Conservation (phyloP, 2,113 vertebrate genomes). For the Thalassarche chlororhynchos region DNA sequence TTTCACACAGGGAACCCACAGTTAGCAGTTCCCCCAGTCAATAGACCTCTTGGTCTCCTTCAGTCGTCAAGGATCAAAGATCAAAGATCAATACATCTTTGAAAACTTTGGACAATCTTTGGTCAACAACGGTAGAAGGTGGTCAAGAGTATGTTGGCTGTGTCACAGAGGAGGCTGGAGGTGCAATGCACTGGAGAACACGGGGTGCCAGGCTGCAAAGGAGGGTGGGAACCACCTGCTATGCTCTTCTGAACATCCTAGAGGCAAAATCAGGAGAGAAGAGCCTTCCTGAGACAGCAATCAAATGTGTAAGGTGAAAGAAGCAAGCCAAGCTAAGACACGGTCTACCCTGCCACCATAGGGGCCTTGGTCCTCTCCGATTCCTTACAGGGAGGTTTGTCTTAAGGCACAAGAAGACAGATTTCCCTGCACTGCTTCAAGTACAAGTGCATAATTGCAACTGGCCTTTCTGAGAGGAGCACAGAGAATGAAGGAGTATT, state of each 20-base stretch:
- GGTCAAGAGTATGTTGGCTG: background rate
- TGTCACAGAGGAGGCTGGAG: background rate
- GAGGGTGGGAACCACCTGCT: background rate
- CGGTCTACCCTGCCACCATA: background rate
- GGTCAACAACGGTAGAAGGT: background rate
- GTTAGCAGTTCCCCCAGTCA: background rate
- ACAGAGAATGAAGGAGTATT: background rate
- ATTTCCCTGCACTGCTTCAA: background rate
- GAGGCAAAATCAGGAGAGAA: background rate
- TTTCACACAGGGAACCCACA: background rate
- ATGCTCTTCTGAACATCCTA: background rate
- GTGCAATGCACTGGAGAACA: background rate
- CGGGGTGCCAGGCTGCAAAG: accelerated
- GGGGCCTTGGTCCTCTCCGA: background rate
- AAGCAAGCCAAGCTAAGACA: background rate
- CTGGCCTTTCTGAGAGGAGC: background rate
- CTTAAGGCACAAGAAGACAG: background rate
- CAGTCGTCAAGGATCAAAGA: background rate
- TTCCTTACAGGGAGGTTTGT: background rate
- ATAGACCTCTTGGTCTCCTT: background rate
- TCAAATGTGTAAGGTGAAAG: background rate
- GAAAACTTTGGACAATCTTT: background rate
- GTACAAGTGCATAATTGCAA: background rate
- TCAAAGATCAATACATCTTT: background rate
- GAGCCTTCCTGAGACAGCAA: background rate